phyloP scores from a whole-genome alignment of 2,888 invertebrate species.

The Apoda limacodes region DNA sequence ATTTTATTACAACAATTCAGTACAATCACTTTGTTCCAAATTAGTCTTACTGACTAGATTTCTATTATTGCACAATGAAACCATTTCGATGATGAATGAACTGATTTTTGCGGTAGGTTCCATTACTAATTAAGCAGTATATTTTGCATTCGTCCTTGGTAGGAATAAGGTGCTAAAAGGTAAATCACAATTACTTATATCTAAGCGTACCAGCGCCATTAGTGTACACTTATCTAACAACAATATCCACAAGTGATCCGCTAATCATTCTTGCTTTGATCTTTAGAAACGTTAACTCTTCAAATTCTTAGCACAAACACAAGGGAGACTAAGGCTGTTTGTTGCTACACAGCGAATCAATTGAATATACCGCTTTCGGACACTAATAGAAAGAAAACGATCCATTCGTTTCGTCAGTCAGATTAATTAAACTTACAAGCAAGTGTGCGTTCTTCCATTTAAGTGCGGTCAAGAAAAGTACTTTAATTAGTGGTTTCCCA shows the following conservation, averaged over 20 bases:
- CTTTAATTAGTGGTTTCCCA: constrained; percentile 65
- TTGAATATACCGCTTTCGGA: constrained; percentile 52
- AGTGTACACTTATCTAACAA: constrained; percentile 48
- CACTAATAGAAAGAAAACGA: constrained; percentile 55
- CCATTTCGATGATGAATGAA: too few relatives aligned
- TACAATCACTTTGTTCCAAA: constrained; percentile 31
- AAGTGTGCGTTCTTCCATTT: constrained; percentile 46
- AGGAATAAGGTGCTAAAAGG: constrained; percentile 52
- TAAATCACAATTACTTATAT: constrained; percentile 42
- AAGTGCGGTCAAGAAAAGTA: constrained; percentile 42
- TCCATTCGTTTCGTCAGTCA: constrained; percentile 44
- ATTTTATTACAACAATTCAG: constrained; percentile 48
- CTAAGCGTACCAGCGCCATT: constrained; percentile 42
- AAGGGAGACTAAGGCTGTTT: constrained; percentile 36
- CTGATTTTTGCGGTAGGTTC: too few relatives aligned
- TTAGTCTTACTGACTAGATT: too few relatives aligned
- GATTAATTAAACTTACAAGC: constrained; percentile 61
- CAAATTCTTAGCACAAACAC: constrained; percentile 58
- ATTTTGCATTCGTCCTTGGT: constrained; percentile 30
- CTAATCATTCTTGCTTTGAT: constrained; percentile 53
- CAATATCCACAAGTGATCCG: constrained; percentile 50
- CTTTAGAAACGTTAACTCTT: constrained; percentile 51
- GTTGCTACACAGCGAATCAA: constrained; percentile 52
- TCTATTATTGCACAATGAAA: too few relatives aligned
- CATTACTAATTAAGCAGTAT: too few relatives aligned